A percentile compares a stretch with the other conserved stretches of the same genome.
Evolutionary conservation across 2,888 invertebrate genomes (phyloP).

Genomic region (Diarsia dahlii): DNA sequence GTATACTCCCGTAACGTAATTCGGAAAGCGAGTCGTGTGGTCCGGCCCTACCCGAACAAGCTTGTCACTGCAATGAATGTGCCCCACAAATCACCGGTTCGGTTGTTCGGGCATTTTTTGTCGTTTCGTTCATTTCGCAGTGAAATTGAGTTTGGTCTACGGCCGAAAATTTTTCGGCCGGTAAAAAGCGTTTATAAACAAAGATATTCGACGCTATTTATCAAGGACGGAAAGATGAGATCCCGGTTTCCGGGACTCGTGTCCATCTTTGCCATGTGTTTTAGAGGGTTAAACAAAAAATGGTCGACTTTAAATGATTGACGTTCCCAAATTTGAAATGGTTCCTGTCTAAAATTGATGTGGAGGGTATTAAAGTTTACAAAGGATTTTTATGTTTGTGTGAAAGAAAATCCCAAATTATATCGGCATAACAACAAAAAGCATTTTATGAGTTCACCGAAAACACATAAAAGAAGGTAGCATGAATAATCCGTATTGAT

Average conservation of each 20-base stretch:
- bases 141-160: conserved; percentile 86
- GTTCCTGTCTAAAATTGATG: conserved; percentile 3
- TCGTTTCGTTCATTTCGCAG: conserved; percentile 85
- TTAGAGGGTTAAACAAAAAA: conserved; percentile 61
- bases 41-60: conserved; percentile 79
- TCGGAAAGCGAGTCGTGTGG: conserved; percentile 80
- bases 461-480: conserved; percentile 25
- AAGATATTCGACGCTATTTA: conserved; percentile 71
- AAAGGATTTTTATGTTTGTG: background rate
- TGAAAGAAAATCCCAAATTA: background rate
- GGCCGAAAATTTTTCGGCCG: conserved; percentile 78
- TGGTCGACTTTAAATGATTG: conserved; percentile 36
- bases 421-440: conserved; percentile 7
- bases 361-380: conserved; percentile 2
- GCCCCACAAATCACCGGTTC: conserved; percentile 88
- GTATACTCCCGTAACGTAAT: conserved; percentile 73
- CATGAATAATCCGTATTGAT: conserved; percentile 41
- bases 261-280: conserved; percentile 57
- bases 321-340: conserved; percentile 20
- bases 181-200: conserved; percentile 76
- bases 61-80: conserved; percentile 89
- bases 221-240: conserved; percentile 68
- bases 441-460: conserved; percentile 17
- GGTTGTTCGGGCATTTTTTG: conserved; percentile 84
- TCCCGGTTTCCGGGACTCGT: conserved; percentile 63